phyloP scores from a whole-genome alignment of 1,140 invertebrate genomes.

The Pogonomyrmex barbatus region DNA sequence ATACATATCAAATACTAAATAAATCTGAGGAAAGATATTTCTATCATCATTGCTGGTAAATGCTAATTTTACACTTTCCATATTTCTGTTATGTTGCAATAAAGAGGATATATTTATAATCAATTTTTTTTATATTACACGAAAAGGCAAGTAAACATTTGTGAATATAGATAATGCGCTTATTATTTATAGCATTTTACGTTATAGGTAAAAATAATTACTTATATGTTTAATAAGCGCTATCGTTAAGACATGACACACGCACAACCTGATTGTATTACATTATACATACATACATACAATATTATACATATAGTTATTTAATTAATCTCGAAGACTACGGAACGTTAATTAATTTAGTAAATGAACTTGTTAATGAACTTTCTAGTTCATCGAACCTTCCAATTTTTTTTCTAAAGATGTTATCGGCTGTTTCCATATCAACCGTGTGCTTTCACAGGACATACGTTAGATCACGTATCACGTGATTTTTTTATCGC shows the following conservation, averaged over 20 bases:
- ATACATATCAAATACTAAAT: constrained; percentile 8
- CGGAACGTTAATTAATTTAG: background rate
- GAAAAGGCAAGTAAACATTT: too few relatives aligned
- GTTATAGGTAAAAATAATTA: background rate
- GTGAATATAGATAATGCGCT: too few relatives aligned
- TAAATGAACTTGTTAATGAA: background rate
- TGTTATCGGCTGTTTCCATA: constrained; percentile 20
- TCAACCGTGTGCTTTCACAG: constrained; percentile 44
- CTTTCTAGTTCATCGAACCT: background rate
- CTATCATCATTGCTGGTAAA: background rate
- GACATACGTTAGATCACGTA: background rate
- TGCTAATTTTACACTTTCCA: background rate
- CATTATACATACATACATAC: background rate
- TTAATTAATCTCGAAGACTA: background rate
- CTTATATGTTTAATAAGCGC: background rate
- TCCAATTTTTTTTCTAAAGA: constrained; percentile 1
- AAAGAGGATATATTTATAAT: background rate
- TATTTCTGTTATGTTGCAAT: background rate
- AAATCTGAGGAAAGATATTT: background rate
- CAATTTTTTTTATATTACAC: background rate
- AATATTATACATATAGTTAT: background rate
- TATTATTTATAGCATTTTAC: too few relatives aligned
- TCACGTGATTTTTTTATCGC: constrained; percentile 48
- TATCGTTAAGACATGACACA: background rate
- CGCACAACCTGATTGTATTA: background rate